A percentile compares a stretch with the other conserved stretches of the same genome.
phyloP scores from a whole-genome alignment of 2,888 invertebrate species.

The Idaea straminata region DNA sequence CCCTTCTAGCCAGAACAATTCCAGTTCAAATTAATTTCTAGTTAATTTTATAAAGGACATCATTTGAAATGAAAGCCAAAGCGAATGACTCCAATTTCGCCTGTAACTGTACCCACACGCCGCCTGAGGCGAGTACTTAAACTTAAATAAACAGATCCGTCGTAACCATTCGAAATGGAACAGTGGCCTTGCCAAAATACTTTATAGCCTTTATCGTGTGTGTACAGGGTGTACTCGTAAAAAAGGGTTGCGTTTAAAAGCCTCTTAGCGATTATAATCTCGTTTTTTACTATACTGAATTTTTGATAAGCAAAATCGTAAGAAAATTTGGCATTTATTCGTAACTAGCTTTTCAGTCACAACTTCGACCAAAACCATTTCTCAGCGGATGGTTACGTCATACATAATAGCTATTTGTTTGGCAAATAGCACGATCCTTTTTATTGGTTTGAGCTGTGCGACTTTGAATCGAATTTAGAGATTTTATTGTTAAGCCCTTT shows the following conservation, averaged over 20 bases:
- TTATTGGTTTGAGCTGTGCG: no score
- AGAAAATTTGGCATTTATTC: background rate
- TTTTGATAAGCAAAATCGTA: background rate
- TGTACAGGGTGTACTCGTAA: constrained; percentile 32
- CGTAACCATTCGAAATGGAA: constrained; percentile 21
- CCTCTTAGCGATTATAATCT: constrained; percentile 33
- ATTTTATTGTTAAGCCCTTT: background rate
- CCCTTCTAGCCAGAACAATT: background rate
- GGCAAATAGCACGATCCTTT: no score
- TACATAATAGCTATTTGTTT: no score
- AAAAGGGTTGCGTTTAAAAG: constrained; percentile 31
- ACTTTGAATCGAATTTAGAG: no score
- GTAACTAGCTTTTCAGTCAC: background rate
- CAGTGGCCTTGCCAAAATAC: constrained; percentile 28
- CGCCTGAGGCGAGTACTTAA: constrained; percentile 4
- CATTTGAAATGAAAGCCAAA: background rate
- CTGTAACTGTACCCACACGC: background rate
- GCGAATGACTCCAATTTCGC: background rate
- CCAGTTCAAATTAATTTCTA: background rate
- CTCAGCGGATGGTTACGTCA: no score
- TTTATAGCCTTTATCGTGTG: constrained; percentile 34
- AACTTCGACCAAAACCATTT: no score
- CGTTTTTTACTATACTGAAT: constrained; percentile 20
- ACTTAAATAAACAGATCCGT: constrained; percentile 15
- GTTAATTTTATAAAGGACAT: background rate